Conservation (phyloP, 2,113 vertebrate species). For the Sisor rabdophorus region DNA sequence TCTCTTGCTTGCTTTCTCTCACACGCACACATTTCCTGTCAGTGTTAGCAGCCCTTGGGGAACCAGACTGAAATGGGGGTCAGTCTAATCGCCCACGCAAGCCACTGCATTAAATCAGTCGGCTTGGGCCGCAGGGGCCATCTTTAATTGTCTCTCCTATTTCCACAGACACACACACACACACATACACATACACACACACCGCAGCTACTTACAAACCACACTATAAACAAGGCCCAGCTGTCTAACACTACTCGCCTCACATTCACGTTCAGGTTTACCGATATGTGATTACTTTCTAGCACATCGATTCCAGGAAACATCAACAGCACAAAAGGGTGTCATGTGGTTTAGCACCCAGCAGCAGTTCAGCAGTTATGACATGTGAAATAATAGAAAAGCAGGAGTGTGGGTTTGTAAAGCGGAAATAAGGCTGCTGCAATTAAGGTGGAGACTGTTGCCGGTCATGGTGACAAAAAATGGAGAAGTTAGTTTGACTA, state of each 20-base stretch:
- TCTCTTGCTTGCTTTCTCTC: background rate
- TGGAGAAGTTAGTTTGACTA: constrained; percentile 32
- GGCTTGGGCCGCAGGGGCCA: constrained; percentile 38
- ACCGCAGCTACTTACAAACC: constrained; percentile 19
- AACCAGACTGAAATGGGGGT: constrained; percentile 41
- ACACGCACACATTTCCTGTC: constrained; percentile 22
- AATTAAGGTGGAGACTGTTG: constrained; percentile 43
- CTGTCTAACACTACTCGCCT: background rate
- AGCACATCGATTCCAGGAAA: constrained; percentile 36
- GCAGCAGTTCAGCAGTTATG: constrained; percentile 35
- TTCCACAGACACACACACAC: constrained; percentile 31
- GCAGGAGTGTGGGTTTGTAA: constrained; percentile 41
- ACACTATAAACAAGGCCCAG: constrained; percentile 34
- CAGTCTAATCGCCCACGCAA: constrained; percentile 47
- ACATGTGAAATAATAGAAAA: constrained; percentile 28
- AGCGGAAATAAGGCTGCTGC: constrained; percentile 50
- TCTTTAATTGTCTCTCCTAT: constrained; percentile 41
- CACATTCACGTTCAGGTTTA: constrained; percentile 4
- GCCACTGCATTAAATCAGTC: constrained; percentile 47
- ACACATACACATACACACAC: constrained; percentile 28
- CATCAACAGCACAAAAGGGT: constrained; percentile 25
- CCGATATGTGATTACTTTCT: constrained; percentile 20
- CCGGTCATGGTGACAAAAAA: constrained; percentile 19
- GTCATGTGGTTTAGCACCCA: constrained; percentile 20
- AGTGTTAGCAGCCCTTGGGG: constrained; percentile 27